A percentile compares a stretch with the other conserved stretches of the same genome.
Conservation (phyloP, 2,888 invertebrate species). For the Caenorhabditis auriculariae region DNA sequence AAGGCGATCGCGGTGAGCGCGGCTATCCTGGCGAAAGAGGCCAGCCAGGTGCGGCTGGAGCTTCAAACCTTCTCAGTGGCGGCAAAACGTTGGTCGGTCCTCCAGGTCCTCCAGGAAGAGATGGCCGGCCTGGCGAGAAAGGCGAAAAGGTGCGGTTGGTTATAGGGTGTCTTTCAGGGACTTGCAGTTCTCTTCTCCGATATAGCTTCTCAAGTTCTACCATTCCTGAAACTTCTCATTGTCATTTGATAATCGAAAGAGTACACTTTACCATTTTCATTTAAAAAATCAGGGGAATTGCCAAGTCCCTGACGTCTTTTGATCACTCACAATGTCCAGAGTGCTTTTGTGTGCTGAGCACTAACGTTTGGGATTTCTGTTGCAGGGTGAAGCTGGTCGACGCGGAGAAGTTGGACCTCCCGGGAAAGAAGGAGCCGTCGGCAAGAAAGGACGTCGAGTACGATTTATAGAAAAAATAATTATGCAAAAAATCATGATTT, state of each 20-base stretch:
- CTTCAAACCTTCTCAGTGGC: conserved; percentile 19
- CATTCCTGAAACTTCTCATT: too few relatives aligned
- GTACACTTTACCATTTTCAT: too few relatives aligned
- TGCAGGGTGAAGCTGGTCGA: conserved; percentile 51
- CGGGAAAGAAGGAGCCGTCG: conserved; percentile 53
- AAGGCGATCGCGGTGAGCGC: conserved; percentile 54
- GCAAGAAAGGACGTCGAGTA: conserved; percentile 56
- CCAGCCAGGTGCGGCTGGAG: conserved; percentile 30
- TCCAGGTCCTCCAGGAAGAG: conserved; percentile 53
- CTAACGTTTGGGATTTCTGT: neutral
- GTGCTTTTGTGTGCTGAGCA: too few relatives aligned
- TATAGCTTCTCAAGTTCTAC: too few relatives aligned
- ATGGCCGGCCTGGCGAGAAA: conserved; percentile 54
- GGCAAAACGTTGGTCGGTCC: conserved; percentile 42
- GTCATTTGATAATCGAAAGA: too few relatives aligned
- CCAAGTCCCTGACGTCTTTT: too few relatives aligned
- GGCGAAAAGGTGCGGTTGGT: conserved; percentile 53
- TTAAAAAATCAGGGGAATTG: too few relatives aligned
- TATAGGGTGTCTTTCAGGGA: neutral
- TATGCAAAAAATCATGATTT: neutral
- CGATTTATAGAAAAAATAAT: conserved; percentile 16
- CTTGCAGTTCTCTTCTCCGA: too few relatives aligned
- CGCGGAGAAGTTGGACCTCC: conserved; percentile 52
- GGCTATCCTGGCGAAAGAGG: conserved; percentile 42
- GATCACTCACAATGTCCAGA: too few relatives aligned